A percentile compares a stretch with the other conserved stretches of the same genome.
Conservation (phyloP, 2,797 vertebrate species). For the Huso huso region DNA sequence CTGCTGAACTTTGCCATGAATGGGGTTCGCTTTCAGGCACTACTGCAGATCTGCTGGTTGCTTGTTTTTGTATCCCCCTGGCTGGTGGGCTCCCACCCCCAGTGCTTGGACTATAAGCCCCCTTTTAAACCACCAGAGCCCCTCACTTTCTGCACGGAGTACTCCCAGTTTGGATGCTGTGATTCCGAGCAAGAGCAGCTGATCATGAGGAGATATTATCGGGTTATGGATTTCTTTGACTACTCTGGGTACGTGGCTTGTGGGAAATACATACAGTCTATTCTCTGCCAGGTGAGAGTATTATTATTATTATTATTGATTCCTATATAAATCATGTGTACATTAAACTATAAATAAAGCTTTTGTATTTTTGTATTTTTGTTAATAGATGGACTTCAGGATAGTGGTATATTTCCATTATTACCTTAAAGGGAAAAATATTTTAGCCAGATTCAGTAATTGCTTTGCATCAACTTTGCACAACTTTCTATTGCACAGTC, state of each 20-base stretch:
- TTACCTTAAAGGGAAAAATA: no score
- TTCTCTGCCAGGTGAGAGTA: slow-evolving; percentile 64
- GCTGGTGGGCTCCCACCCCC: slow-evolving; percentile 57
- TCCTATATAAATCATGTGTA: no score
- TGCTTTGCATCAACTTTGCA: no score
- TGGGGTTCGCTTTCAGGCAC: slow-evolving; percentile 16
- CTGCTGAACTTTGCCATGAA: slow-evolving; percentile 21
- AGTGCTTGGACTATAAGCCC: slow-evolving; percentile 74
- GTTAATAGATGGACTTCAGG: no score
- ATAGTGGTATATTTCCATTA: no score
- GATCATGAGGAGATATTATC: slow-evolving; percentile 49
- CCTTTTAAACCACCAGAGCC: slow-evolving; percentile 58
- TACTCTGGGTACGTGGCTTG: slow-evolving; percentile 53
- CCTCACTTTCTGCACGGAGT: slow-evolving; percentile 62
- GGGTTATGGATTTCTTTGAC: slow-evolving; percentile 64
- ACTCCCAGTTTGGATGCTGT: slow-evolving; percentile 69
- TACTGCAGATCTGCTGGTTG: slow-evolving; percentile 28
- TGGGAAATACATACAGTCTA: slow-evolving; percentile 57
- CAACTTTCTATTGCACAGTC: no score
- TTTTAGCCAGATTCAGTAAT: no score
- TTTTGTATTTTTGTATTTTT: no score
- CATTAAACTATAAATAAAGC: no score
- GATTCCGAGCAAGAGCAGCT: slow-evolving; percentile 50
- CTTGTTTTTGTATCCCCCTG: slow-evolving; percentile 36
- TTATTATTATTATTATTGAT: no score